Percentiles rank a stretch among this genome's conserved stretches.
These are phyloP conservation scores for Sciurus carolinensis DNA, from an alignment of 2,797 vertebrate species.

Conservation along the genomic window DNA sequence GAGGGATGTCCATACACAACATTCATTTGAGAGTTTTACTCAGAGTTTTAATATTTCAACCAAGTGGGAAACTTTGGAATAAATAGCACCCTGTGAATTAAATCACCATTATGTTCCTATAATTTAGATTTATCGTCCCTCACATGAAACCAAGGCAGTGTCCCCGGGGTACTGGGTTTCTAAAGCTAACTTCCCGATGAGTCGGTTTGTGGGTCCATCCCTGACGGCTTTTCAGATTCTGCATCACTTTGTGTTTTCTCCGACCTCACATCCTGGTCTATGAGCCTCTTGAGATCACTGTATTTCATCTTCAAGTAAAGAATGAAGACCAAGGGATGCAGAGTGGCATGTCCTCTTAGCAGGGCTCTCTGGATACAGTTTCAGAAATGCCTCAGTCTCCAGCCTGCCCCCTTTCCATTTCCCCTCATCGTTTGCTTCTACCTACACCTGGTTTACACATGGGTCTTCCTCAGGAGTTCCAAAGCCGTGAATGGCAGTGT, in stretches of 20 bases:
- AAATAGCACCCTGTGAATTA: constrained; percentile 37
- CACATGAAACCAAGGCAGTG: not conserved
- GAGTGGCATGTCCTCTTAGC: not conserved
- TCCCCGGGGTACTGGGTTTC: not conserved
- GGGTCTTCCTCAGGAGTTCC: not conserved
- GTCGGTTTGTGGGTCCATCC: constrained; percentile 19
- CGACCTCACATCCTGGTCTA: constrained; percentile 1
- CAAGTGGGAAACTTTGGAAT: constrained; percentile 61
- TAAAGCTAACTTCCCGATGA: constrained; percentile 34
- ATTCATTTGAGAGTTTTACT: constrained; percentile 41
- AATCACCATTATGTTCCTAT: constrained; percentile 20
- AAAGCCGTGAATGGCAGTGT: not conserved
- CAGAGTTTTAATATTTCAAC: constrained; percentile 46
- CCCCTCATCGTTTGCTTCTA: constrained; percentile 46
- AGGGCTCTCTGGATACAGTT: not conserved
- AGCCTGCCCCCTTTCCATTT: not conserved
- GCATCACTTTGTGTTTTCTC: not conserved
- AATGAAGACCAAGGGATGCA: not conserved
- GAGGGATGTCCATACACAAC: not conserved
- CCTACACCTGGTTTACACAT: not conserved
- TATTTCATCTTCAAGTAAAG: constrained; percentile 51
- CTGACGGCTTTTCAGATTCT: not conserved
- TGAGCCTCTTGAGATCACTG: not conserved
- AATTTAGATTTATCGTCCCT: constrained; percentile 41
- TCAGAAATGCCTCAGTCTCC: not conserved